phyloP scores from a whole-genome alignment of 2,113 vertebrate species.

The Nothobranchius kuhntae region DNA sequence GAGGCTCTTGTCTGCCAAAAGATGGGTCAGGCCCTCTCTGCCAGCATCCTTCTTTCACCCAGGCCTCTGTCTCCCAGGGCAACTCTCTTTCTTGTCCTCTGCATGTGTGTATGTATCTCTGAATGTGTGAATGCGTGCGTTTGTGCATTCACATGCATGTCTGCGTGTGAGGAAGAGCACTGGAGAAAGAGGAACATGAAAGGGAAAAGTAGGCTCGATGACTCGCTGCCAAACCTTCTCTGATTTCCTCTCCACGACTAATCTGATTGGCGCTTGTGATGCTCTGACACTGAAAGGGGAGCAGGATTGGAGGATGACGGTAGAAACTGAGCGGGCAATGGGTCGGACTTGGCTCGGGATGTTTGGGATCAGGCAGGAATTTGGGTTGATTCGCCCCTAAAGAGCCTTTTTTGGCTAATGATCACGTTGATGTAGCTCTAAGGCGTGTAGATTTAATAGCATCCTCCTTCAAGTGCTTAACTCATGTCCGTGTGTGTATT shows the following conservation, averaged over 20 bases:
- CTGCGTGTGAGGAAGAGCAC: constrained; percentile 41
- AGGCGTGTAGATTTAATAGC: constrained; percentile 20
- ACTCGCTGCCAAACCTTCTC: constrained; percentile 71
- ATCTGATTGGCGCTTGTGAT: constrained; percentile 76
- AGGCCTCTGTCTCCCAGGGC: constrained; percentile 77
- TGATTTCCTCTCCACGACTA: constrained; percentile 74
- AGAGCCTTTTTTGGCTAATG: constrained; percentile 46
- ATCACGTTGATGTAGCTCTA: constrained; percentile 26
- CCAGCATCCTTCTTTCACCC: constrained; percentile 79
- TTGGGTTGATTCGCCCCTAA: constrained; percentile 50
- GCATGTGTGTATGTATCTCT: constrained; percentile 55
- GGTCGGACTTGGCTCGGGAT: constrained; percentile 60
- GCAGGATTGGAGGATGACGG: constrained; percentile 65
- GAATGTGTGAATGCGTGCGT: constrained; percentile 38
- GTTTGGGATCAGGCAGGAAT: constrained; percentile 67
- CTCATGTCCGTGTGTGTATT: constrained; percentile 23
- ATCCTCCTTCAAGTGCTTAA: constrained; percentile 20
- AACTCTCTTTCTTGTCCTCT: constrained; percentile 71
- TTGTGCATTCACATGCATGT: constrained; percentile 26
- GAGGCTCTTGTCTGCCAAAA: constrained; percentile 71
- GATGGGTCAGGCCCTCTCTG: constrained; percentile 77
- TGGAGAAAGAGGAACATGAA: constrained; percentile 72
- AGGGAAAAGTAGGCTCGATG: constrained; percentile 61
- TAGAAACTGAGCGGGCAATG: constrained; percentile 56
- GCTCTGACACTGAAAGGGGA: constrained; percentile 64